Conservation (phyloP, 1,140 invertebrate genomes). For the Nasonia longicornis region DNA sequence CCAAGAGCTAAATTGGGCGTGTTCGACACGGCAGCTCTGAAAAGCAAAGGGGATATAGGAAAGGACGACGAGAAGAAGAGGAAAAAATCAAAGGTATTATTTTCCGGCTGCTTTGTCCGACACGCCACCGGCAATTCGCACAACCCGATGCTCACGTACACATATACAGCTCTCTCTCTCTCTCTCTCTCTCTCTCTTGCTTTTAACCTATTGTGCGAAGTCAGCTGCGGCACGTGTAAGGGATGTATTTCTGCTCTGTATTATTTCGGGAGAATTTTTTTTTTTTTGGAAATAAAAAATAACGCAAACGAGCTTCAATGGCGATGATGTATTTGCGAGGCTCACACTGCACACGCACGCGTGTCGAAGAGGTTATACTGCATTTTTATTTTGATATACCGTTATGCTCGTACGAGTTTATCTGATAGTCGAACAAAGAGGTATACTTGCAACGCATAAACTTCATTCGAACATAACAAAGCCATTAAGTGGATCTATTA, state of each 20-base stretch:
- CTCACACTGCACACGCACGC: neutral
- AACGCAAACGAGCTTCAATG: neutral
- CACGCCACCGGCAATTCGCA: neutral
- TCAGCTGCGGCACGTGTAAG: neutral
- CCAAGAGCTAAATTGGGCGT: slow-evolving; percentile 13
- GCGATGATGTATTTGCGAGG: neutral
- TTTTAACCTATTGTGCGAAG: neutral
- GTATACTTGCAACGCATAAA: no score
- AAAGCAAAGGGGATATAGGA: neutral
- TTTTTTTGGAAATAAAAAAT: neutral
- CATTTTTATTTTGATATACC: neutral
- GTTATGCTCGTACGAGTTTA: no score
- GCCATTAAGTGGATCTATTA: no score
- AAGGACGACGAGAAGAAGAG: neutral
- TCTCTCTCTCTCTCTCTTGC: neutral
- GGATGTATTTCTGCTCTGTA: neutral
- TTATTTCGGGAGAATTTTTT: neutral
- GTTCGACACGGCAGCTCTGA: neutral
- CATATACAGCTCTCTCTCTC: neutral
- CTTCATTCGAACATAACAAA: no score
- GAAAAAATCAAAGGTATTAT: slow-evolving; percentile 32
- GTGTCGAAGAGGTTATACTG: neutral
- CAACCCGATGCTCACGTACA: neutral
- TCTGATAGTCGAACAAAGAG: no score
- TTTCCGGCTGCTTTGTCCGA: slow-evolving; percentile 30